A percentile compares a stretch with the other conserved stretches of the same genome.
Evolutionary conservation across 2,888 invertebrate genomes (phyloP).

Genomic region (Apotomis turbidana): DNA sequence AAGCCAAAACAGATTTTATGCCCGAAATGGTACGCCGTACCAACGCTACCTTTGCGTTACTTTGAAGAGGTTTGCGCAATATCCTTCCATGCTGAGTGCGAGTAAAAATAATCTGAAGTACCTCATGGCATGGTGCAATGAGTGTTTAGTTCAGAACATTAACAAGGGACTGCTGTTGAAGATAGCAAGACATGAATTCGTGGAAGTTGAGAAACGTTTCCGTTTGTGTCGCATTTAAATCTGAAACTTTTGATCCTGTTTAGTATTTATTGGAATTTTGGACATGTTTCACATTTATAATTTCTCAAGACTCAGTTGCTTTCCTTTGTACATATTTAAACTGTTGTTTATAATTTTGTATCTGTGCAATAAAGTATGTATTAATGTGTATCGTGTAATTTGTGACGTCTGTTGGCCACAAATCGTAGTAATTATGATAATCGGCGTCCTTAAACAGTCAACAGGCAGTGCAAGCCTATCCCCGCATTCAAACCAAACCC

Average conservation of each 20-base stretch:
- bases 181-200: constrained; percentile 7
- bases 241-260: too few species aligned
- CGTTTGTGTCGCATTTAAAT: not conserved
- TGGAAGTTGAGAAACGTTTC: not conserved
- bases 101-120: constrained; percentile 41
- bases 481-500: constrained; percentile 24
- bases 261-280: too few species aligned
- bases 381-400: not conserved
- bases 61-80: constrained; percentile 42
- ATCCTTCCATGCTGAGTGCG: constrained; percentile 32
- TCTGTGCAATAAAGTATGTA: too few species aligned
- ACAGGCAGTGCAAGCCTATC: not conserved
- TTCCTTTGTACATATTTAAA: too few species aligned
- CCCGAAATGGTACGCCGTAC: constrained; percentile 33
- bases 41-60: constrained; percentile 36
- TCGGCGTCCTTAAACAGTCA: not conserved
- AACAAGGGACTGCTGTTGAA: constrained; percentile 7
- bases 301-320: too few species aligned
- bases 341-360: too few species aligned
- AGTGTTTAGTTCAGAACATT: constrained; percentile 20
- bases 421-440: constrained; percentile 10
- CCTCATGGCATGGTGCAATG: constrained; percentile 22
- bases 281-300: too few species aligned
- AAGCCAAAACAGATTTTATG: constrained; percentile 45
- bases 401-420: constrained; percentile 3